Percentiles rank a stretch among this genome's conserved stretches.
These are phyloP conservation scores for Volucella zonaria DNA, from an alignment of 2,888 invertebrate species.

Conservation along the genomic window DNA sequence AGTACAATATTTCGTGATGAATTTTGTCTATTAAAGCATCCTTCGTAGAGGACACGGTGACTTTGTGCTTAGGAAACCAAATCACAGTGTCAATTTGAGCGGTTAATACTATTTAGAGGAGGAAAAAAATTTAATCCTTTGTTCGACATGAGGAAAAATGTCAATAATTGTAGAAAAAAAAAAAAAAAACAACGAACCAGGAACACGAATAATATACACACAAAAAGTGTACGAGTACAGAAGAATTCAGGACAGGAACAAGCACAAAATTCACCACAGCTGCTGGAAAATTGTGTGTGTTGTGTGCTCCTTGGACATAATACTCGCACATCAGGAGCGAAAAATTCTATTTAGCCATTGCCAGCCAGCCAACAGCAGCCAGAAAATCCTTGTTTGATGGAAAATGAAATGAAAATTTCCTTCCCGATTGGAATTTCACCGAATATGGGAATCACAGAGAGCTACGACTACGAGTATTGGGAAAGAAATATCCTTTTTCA, in stretches of 20 bases:
- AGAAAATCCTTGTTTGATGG: slow-evolving; percentile 61
- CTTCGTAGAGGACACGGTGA: background rate
- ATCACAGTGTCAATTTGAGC: background rate
- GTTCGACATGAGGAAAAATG: slow-evolving; percentile 33
- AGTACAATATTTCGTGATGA: background rate
- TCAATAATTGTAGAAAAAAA: slow-evolving; percentile 47
- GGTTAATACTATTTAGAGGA: background rate
- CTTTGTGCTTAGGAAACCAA: background rate
- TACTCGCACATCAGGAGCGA: slow-evolving; percentile 57
- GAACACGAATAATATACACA: slow-evolving; percentile 52
- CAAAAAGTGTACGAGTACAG: slow-evolving; percentile 58
- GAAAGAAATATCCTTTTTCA: slow-evolving; percentile 47
- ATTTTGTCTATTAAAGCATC: slow-evolving; percentile 22
- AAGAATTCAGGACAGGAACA: slow-evolving; percentile 64
- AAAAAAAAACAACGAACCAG: slow-evolving; percentile 17
- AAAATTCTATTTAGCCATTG: slow-evolving; percentile 42
- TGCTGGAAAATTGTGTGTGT: slow-evolving; percentile 54
- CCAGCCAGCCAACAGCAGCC: slow-evolving; percentile 33
- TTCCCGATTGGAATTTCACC: slow-evolving; percentile 62
- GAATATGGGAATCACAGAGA: slow-evolving; percentile 34
- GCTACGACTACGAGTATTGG: background rate
- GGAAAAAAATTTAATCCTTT: slow-evolving; percentile 5
- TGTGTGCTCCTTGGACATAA: slow-evolving; percentile 52
- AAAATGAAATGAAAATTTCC: slow-evolving; percentile 47
- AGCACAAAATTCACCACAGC: slow-evolving; percentile 67